phyloP scores from a whole-genome alignment of 2,888 invertebrate genomes.

The Rugalucina vietnamica region DNA sequence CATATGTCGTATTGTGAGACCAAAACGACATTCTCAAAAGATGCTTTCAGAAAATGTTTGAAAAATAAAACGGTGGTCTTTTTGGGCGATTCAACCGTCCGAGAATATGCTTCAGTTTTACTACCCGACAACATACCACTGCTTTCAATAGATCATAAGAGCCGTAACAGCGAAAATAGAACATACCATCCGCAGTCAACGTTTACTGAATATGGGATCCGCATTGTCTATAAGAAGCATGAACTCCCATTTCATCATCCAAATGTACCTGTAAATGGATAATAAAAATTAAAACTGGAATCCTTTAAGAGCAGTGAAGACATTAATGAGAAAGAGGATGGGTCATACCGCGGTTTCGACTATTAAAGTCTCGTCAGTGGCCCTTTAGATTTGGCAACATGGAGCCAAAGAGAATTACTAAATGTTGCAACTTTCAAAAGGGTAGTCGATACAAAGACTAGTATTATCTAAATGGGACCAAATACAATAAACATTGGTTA shows the following conservation, averaged over 20 bases:
- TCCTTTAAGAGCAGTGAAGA: no score
- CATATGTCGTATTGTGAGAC: slow-evolving; percentile 11
- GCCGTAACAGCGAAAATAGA: neutral
- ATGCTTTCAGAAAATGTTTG: slow-evolving; percentile 31
- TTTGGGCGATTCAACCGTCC: slow-evolving; percentile 49
- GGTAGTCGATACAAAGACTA: no score
- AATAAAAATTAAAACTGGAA: no score
- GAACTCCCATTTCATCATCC: slow-evolving; percentile 53
- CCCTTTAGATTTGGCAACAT: no score
- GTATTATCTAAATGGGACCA: no score
- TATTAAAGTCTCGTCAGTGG: no score
- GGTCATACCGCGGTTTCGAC: no score
- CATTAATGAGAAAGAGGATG: no score
- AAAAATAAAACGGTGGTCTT: slow-evolving; percentile 38
- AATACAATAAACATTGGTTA: no score
- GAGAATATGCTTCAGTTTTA: slow-evolving; percentile 45
- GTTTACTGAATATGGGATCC: slow-evolving; percentile 26
- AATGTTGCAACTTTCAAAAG: no score
- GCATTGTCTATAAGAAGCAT: slow-evolving; percentile 36
- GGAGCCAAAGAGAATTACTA: no score
- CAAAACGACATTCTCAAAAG: neutral
- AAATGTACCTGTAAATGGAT: slow-evolving; percentile 29
- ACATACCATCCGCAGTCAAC: slow-evolving; percentile 28
- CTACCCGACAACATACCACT: slow-evolving; percentile 15
- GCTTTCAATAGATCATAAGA: slow-evolving; percentile 9